Conservation (phyloP, 1,140 invertebrate genomes). For the Muscidifurax raptorellus region DNA sequence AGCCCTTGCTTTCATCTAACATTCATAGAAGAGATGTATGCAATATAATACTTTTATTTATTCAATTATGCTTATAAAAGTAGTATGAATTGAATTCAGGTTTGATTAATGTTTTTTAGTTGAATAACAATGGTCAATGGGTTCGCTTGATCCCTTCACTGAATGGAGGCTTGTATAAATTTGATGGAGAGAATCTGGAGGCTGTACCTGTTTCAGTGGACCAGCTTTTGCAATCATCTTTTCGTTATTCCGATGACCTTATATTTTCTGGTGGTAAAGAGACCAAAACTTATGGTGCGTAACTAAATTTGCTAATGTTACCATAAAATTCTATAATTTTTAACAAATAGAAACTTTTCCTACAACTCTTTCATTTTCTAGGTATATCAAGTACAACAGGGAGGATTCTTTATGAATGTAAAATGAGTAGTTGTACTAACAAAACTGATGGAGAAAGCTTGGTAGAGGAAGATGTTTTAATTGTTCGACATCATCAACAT, state of each 20-base stretch:
- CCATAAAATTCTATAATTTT: constrained; percentile 18
- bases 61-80: background rate
- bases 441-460: constrained; percentile 72
- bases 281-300: constrained; percentile 78
- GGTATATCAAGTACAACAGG: constrained; percentile 87
- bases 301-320: background rate
- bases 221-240: constrained; percentile 88
- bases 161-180: constrained; percentile 91
- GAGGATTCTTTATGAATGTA: constrained; percentile 86
- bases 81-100: background rate
- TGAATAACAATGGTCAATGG: constrained; percentile 90
- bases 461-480: constrained; percentile 79
- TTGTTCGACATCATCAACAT: constrained; percentile 88
- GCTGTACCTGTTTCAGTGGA: constrained; percentile 90
- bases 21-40: constrained; percentile 88
- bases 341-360: background rate
- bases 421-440: constrained; percentile 83
- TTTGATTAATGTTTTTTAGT: constrained; percentile 72
- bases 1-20: constrained; percentile 87
- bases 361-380: constrained; percentile 53
- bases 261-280: constrained; percentile 89
- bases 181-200: constrained; percentile 92
- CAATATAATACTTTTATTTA: constrained; percentile 33
- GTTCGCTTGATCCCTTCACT: constrained; percentile 93
- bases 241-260: constrained; percentile 89